These are phyloP conservation scores for Hyppa rectilinea DNA, from an alignment of 2,888 invertebrate genomes.

Conservation along the genomic window DNA sequence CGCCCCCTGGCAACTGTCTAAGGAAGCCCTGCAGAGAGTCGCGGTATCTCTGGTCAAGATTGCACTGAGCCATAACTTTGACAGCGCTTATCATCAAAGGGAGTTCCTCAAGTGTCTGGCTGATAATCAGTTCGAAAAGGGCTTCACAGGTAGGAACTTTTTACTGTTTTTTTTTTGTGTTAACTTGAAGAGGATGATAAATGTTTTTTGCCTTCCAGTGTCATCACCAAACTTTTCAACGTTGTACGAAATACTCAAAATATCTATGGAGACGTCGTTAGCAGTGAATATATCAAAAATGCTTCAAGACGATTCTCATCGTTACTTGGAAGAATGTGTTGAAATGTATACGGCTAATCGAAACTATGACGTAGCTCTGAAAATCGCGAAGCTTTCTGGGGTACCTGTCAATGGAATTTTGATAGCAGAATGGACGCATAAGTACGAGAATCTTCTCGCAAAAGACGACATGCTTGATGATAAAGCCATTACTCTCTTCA, in stretches of 20 bases:
- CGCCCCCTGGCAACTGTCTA: constrained; percentile 82
- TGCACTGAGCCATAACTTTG: constrained; percentile 91
- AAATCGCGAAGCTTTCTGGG: constrained; percentile 89
- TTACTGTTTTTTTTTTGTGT: constrained; percentile 40
- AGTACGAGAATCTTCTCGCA: constrained; percentile 81
- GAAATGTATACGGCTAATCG: constrained; percentile 86
- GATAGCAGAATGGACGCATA: constrained; percentile 89
- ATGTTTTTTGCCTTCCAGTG: constrained; percentile 72
- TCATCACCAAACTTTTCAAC: constrained; percentile 84
- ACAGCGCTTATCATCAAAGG: constrained; percentile 92
- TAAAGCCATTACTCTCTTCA: constrained; percentile 86
- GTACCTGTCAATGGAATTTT: constrained; percentile 89
- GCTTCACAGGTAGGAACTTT: constrained; percentile 84
- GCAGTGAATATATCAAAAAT: constrained; percentile 89
- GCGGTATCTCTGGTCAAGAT: constrained; percentile 91
- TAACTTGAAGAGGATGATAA: background rate
- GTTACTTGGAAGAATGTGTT: constrained; percentile 90
- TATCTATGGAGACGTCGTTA: constrained; percentile 90
- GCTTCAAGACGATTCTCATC: constrained; percentile 81
- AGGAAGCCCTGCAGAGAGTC: constrained; percentile 90
- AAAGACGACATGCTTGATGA: constrained; percentile 80
- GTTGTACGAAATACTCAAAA: constrained; percentile 88
- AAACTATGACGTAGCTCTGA: constrained; percentile 90
- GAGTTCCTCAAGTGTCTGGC: constrained; percentile 91
- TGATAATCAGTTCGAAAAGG: constrained; percentile 90